Evolutionary conservation across 2,113 vertebrate genomes (phyloP).

Genomic region (Phalacrocorax aristotelis): DNA sequence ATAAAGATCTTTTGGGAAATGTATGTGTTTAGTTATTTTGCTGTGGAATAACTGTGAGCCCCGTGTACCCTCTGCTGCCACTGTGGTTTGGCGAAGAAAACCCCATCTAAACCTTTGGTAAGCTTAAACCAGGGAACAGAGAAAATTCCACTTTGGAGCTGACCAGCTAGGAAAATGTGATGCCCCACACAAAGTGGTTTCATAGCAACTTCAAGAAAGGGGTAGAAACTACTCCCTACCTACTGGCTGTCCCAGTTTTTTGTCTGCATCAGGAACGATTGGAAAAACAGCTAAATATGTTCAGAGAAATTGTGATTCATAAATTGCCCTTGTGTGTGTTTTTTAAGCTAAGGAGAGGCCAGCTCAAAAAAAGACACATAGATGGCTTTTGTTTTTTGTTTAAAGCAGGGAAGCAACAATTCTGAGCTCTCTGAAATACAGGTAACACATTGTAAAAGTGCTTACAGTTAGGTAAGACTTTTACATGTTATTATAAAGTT

Average conservation of each 20-base stretch:
- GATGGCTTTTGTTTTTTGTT: constrained; percentile 19
- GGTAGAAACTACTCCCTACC: constrained; percentile 36
- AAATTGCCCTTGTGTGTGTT: constrained; percentile 19
- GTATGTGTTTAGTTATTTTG: constrained; percentile 38
- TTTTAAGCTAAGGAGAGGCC: not conserved
- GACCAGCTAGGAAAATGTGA: constrained; percentile 63
- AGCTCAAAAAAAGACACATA: not conserved
- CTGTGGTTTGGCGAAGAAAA: constrained; percentile 45
- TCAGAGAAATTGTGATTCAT: constrained; percentile 60
- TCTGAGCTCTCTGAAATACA: not conserved
- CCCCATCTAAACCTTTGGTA: constrained; percentile 12
- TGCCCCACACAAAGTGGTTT: constrained; percentile 23
- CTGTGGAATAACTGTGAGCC: constrained; percentile 26
- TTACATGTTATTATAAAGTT: not conserved
- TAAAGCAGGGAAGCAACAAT: not conserved
- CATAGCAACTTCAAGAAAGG: constrained; percentile 51
- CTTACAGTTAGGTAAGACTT: not conserved
- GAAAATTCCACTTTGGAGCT: constrained; percentile 56
- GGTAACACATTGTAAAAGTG: not conserved
- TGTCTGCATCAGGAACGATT: not conserved
- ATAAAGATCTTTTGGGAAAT: constrained; percentile 27
- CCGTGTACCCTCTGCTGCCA: constrained; percentile 35
- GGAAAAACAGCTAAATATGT: constrained; percentile 44
- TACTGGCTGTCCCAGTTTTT: constrained; percentile 29
- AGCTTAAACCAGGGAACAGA: constrained; percentile 45